A percentile compares a stretch with the other conserved stretches of the same genome.
These are phyloP conservation scores for Wasmannia auropunctata DNA, from an alignment of 1,140 invertebrate genomes.

Conservation along the genomic window DNA sequence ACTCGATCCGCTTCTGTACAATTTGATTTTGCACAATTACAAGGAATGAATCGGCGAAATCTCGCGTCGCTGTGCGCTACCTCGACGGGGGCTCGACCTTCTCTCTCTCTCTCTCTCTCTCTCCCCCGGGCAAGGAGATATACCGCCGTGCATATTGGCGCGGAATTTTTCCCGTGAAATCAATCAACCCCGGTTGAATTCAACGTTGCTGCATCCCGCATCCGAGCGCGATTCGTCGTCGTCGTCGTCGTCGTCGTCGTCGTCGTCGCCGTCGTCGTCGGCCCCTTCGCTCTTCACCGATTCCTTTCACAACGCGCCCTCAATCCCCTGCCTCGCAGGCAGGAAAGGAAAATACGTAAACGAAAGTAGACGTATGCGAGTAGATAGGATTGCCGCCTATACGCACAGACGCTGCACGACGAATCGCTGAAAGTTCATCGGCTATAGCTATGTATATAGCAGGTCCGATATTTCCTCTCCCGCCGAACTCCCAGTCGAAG, in stretches of 20 bases:
- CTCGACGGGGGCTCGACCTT: slow-evolving; percentile 1
- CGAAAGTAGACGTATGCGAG: slow-evolving; percentile 63
- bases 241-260: slow-evolving; percentile 50
- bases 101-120: too few species aligned
- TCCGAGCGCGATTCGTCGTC: slow-evolving; percentile 44
- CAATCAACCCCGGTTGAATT: slow-evolving; percentile 67
- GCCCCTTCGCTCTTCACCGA: slow-evolving; percentile 62
- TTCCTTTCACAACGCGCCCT: slow-evolving; percentile 69
- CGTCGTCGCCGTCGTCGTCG: slow-evolving; percentile 31
- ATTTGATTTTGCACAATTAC: slow-evolving; percentile 39
- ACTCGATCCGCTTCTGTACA: background rate
- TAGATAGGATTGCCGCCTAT: slow-evolving; percentile 62
- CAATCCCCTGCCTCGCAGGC: slow-evolving; percentile 63
- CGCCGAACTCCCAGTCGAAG: background rate
- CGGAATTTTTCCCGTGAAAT: slow-evolving; percentile 61
- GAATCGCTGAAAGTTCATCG: slow-evolving; percentile 59
- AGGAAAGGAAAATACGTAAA: slow-evolving; percentile 67
- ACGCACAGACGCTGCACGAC: slow-evolving; percentile 32
- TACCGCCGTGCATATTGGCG: slow-evolving; percentile 49
- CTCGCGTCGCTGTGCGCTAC: background rate
- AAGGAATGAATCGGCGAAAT: slow-evolving; percentile 29
- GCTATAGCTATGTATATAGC: slow-evolving; percentile 29
- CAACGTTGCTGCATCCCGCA: slow-evolving; percentile 40
- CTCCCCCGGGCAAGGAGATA: slow-evolving; percentile 26
- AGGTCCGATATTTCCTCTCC: slow-evolving; percentile 40